Percentiles rank a stretch among this genome's conserved stretches.
These are phyloP conservation scores for Tineola bisselliella DNA, from an alignment of 2,888 invertebrate genomes.

Conservation along the genomic window DNA sequence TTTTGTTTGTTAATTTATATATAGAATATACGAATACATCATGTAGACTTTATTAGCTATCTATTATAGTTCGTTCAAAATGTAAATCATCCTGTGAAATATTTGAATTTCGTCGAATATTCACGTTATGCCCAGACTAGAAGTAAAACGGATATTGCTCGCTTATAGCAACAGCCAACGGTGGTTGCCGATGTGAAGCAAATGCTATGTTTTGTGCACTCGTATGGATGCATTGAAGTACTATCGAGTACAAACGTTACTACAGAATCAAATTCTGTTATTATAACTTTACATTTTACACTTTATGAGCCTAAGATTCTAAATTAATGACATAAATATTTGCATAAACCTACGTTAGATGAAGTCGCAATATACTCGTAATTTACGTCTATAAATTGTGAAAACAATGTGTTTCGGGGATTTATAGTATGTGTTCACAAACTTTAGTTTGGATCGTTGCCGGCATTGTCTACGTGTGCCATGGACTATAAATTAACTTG, in stretches of 20 bases:
- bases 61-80: neutral
- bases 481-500: slow-evolving; percentile 4
- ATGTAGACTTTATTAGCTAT: neutral
- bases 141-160: slow-evolving; percentile 55
- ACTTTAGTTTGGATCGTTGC: slow-evolving; percentile 22
- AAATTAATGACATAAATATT: too few species aligned
- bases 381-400: slow-evolving; percentile 37
- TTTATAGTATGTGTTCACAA: slow-evolving; percentile 37
- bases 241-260: too few species aligned
- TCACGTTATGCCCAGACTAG: neutral
- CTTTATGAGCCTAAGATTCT: too few species aligned
- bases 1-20: neutral
- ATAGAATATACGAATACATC: neutral
- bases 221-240: slow-evolving; percentile 1
- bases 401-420: slow-evolving; percentile 34
- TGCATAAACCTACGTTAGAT: too few species aligned
- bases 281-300: too few species aligned
- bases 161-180: slow-evolving; percentile 42
- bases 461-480: neutral
- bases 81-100: neutral
- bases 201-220: slow-evolving; percentile 48
- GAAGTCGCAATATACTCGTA: neutral
- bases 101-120: neutral
- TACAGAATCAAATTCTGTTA: too few species aligned
- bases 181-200: slow-evolving; percentile 57